Evolutionary conservation across 2,113 vertebrate species (phyloP).

Genomic region (Paedocypris sp.): DNA sequence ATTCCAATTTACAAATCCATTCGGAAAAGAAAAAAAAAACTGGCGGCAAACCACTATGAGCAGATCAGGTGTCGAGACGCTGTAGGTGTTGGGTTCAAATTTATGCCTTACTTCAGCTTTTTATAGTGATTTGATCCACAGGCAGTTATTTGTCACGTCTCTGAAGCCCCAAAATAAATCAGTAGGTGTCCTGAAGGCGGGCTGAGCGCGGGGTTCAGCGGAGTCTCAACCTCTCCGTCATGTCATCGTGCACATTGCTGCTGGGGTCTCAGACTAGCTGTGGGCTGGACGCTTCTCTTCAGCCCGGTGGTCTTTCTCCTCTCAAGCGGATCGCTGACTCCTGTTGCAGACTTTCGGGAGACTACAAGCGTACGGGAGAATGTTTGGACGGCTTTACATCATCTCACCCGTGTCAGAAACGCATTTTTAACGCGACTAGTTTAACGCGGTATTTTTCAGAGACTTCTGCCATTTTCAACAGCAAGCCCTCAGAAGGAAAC

Average conservation of each 20-base stretch:
- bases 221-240: constrained; percentile 58
- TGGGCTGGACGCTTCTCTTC: constrained; percentile 39
- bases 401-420: constrained; percentile 24
- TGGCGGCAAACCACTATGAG: constrained; percentile 25
- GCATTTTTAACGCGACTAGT: constrained; percentile 26
- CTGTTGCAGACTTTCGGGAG: constrained; percentile 23
- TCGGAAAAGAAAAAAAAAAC: constrained; percentile 45
- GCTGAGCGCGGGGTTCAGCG: constrained; percentile 49
- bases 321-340: constrained; percentile 36
- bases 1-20: constrained; percentile 14
- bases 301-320: constrained; percentile 34
- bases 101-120: constrained; percentile 63
- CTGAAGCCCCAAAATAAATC: constrained; percentile 63
- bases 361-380: constrained; percentile 21
- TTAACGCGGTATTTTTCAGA: constrained; percentile 44
- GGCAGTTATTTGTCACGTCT: constrained; percentile 66
- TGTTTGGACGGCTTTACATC: constrained; percentile 39
- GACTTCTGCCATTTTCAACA: constrained; percentile 20
- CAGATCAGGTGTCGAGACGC: constrained; percentile 44
- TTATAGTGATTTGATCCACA: constrained; percentile 66
- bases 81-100: constrained; percentile 58
- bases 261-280: constrained; percentile 30
- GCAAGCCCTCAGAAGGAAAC: constrained; percentile 21
- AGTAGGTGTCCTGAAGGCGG: constrained; percentile 49
- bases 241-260: constrained; percentile 49